Conservation (phyloP, 2,888 invertebrate species). For the Acronicta alni region DNA sequence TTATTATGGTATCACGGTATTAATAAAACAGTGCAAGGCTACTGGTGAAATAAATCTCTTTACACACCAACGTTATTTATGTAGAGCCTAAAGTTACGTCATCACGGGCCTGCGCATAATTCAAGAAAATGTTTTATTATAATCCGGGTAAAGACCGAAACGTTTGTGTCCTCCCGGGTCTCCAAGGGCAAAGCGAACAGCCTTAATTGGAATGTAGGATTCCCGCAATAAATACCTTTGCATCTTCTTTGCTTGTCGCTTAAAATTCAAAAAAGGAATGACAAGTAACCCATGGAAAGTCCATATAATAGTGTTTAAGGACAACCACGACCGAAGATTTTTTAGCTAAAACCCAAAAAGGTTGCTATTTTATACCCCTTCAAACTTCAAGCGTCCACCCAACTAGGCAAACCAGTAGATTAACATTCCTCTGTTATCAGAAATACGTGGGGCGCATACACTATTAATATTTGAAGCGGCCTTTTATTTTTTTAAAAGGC, state of each 20-base stretch:
- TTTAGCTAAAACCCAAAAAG: too few relatives aligned
- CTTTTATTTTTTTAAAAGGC: too few relatives aligned
- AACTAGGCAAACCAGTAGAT: too few relatives aligned
- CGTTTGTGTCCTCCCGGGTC: slow-evolving; percentile 36
- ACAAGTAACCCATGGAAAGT: slow-evolving; percentile 17
- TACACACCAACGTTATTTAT: slow-evolving; percentile 34
- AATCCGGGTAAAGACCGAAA: slow-evolving; percentile 53
- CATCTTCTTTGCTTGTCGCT: slow-evolving; percentile 44
- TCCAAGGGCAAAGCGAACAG: slow-evolving; percentile 40
- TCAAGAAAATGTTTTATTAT: slow-evolving; percentile 62
- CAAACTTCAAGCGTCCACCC: too few relatives aligned
- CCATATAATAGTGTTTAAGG: too few relatives aligned
- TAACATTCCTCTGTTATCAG: too few relatives aligned
- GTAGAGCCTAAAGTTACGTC: slow-evolving; percentile 50
- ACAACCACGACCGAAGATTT: too few relatives aligned
- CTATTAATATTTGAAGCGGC: too few relatives aligned
- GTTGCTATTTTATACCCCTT: too few relatives aligned
- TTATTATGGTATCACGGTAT: neutral
- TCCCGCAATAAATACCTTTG: slow-evolving; percentile 43
- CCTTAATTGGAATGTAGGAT: slow-evolving; percentile 53
- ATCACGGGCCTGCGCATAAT: slow-evolving; percentile 56
- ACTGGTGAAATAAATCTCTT: slow-evolving; percentile 42
- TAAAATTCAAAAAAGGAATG: slow-evolving; percentile 37
- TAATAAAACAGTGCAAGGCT: slow-evolving; percentile 9
- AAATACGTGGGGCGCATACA: too few relatives aligned